Evolutionary conservation across 1,140 invertebrate species (phyloP).

Genomic region (Pantala flavescens): DNA sequence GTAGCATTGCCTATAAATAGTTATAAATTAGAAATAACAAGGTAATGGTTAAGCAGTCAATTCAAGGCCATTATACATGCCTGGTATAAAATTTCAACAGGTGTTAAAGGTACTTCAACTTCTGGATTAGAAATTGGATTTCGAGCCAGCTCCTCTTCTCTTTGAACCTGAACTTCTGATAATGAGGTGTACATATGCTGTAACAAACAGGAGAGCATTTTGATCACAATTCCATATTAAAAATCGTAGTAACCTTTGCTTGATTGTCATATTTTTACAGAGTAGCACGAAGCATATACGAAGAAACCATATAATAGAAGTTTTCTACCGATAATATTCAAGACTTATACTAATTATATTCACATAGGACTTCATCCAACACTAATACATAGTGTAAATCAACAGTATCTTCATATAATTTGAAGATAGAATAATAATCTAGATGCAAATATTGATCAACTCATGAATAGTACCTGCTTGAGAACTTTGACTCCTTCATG

Average conservation of each 20-base stretch:
- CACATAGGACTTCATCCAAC: too few species aligned
- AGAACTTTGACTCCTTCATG: slow-evolving; percentile 88
- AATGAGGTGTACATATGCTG: slow-evolving; percentile 75
- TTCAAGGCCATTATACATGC: not conserved
- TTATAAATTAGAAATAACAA: not conserved
- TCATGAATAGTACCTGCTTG: slow-evolving; percentile 36
- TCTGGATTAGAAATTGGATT: slow-evolving; percentile 66
- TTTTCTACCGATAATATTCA: not conserved
- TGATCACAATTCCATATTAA: not conserved
- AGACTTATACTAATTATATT: too few species aligned
- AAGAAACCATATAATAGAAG: slow-evolving; percentile 14
- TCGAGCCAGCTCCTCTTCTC: slow-evolving; percentile 69
- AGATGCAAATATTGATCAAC: too few species aligned
- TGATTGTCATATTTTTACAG: too few species aligned
- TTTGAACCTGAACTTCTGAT: slow-evolving; percentile 70
- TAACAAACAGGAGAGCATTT: slow-evolving; percentile 22
- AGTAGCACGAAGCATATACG: too few species aligned
- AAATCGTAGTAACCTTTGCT: too few species aligned
- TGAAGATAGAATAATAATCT: too few species aligned
- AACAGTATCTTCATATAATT: too few species aligned
- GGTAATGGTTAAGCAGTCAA: too few species aligned
- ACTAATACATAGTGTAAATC: too few species aligned
- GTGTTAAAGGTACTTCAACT: slow-evolving; percentile 58
- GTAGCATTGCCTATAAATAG: slow-evolving; percentile 56
- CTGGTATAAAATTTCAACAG: slow-evolving; percentile 81